Evolutionary conservation across 2,888 invertebrate genomes (phyloP).

Genomic region (Exocentrus adspersus): DNA sequence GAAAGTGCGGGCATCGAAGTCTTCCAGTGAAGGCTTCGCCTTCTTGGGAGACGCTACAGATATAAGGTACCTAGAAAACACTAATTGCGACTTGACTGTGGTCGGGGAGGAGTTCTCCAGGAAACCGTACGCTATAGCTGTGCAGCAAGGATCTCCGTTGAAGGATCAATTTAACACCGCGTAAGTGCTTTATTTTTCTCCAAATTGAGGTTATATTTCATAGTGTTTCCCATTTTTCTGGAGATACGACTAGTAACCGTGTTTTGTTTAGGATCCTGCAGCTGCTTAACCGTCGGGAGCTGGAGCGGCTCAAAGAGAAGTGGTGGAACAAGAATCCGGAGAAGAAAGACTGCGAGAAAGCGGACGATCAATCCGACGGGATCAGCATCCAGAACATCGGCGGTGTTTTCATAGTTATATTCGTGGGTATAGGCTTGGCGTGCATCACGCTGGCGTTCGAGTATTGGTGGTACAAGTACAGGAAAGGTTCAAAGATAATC

Average conservation of each 20-base stretch:
- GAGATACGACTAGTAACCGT: neutral
- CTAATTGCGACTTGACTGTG: conserved; percentile 88
- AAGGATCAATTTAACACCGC: conserved; percentile 96
- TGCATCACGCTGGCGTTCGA: conserved; percentile 92
- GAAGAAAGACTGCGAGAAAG: conserved; percentile 79
- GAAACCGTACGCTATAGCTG: conserved; percentile 97
- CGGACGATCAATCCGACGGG: conserved; percentile 94
- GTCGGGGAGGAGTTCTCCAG: conserved; percentile 97
- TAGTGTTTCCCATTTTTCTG: too few relatives aligned
- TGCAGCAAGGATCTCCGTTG: conserved; percentile 94
- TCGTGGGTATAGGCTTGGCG: conserved; percentile 93
- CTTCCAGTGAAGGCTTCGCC: conserved; percentile 72
- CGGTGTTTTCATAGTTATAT: conserved; percentile 97
- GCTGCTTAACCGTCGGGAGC: conserved; percentile 88
- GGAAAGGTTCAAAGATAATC: conserved; percentile 69
- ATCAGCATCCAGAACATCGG: conserved; percentile 98
- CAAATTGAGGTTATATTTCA: too few relatives aligned
- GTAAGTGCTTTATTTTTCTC: conserved; percentile 69
- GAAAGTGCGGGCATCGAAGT: conserved; percentile 73
- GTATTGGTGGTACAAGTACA: conserved; percentile 92
- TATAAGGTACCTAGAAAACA: conserved; percentile 78
- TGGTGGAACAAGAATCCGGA: conserved; percentile 96
- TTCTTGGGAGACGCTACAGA: conserved; percentile 85
- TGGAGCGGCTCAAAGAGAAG: conserved; percentile 93
- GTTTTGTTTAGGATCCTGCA: conserved; percentile 80